A percentile compares a stretch with the other conserved stretches of the same genome.
These are phyloP conservation scores for Catharus fuscescens DNA, from an alignment of 2,113 vertebrate species.

Conservation along the genomic window DNA sequence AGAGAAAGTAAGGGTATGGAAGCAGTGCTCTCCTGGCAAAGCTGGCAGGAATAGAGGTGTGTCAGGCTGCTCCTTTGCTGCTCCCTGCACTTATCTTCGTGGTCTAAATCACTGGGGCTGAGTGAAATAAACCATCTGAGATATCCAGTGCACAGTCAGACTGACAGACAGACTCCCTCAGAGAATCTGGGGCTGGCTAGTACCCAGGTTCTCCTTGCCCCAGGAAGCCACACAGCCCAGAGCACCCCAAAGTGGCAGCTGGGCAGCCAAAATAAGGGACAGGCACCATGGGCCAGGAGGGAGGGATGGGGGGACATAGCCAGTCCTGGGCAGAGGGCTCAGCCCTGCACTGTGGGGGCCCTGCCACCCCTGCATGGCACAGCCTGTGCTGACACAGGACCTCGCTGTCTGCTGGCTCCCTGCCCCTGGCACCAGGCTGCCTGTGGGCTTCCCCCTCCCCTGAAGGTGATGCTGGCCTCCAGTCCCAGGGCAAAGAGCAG, in stretches of 20 bases:
- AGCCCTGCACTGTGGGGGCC: background rate
- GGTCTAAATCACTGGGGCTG: background rate
- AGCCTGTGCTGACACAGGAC: slow-evolving; percentile 13
- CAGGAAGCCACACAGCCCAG: background rate
- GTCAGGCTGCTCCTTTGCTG: background rate
- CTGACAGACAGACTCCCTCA: background rate
- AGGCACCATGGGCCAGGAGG: fast-evolving
- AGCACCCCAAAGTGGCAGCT: background rate
- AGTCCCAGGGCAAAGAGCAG: background rate
- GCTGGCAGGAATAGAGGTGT: background rate
- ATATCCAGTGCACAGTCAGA: background rate
- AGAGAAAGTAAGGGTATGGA: background rate
- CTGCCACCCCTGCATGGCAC: background rate
- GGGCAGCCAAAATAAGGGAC: background rate
- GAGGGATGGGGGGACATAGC: background rate
- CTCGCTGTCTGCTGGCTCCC: background rate
- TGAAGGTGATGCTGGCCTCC: background rate
- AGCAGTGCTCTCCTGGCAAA: background rate
- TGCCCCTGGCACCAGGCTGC: background rate
- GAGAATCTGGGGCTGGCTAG: background rate
- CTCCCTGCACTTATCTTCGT: background rate
- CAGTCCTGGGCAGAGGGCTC: background rate
- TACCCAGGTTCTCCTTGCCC: background rate
- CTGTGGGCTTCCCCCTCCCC: background rate
- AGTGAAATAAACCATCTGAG: background rate